Evolutionary conservation across 64 coral and sea anemone genomes (phyloP).

Genomic region (Dendrophyllia cribrosa): DNA sequence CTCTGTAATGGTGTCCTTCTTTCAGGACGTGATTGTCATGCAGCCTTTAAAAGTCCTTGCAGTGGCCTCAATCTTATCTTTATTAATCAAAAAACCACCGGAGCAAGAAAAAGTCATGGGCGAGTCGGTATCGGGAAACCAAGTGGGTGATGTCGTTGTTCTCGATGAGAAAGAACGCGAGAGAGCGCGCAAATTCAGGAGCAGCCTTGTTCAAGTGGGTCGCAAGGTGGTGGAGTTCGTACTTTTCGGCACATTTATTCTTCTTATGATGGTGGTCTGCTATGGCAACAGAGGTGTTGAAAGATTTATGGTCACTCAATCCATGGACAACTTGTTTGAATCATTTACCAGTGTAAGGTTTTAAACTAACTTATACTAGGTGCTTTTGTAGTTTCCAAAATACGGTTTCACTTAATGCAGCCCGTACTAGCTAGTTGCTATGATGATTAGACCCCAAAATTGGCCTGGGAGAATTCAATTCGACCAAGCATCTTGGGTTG

Average conservation of each 20-base stretch:
- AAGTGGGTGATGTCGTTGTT: background rate
- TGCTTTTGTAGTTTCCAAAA: background rate
- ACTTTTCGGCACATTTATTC: conserved; percentile 53
- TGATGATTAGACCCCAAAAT: no score
- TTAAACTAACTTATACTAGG: background rate
- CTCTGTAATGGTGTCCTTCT: conserved; percentile 72
- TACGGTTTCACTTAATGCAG: conserved; percentile 41
- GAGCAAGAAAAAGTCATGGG: conserved; percentile 66
- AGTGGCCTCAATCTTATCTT: conserved; percentile 47
- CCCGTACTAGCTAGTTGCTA: background rate
- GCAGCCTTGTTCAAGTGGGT: conserved; percentile 50
- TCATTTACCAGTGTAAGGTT: conserved; percentile 51
- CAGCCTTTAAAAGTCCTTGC: conserved; percentile 61
- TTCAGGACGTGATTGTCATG: conserved; percentile 70
- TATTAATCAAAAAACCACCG: conserved; percentile 59
- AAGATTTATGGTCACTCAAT: conserved; percentile 50
- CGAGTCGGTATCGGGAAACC: conserved; percentile 14
- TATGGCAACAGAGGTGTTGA: conserved; percentile 61
- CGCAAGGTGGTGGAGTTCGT: conserved; percentile 61
- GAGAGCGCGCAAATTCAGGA: conserved; percentile 44
- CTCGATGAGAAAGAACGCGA: conserved; percentile 47
- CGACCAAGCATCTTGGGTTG: no score
- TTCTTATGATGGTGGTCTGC: conserved; percentile 65
- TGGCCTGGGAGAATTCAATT: no score
- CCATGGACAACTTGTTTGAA: conserved; percentile 51